Percentiles rank a stretch among this genome's conserved stretches.
Evolutionary conservation across 2,888 invertebrate species (phyloP).

Genomic region (Patella depressa): DNA sequence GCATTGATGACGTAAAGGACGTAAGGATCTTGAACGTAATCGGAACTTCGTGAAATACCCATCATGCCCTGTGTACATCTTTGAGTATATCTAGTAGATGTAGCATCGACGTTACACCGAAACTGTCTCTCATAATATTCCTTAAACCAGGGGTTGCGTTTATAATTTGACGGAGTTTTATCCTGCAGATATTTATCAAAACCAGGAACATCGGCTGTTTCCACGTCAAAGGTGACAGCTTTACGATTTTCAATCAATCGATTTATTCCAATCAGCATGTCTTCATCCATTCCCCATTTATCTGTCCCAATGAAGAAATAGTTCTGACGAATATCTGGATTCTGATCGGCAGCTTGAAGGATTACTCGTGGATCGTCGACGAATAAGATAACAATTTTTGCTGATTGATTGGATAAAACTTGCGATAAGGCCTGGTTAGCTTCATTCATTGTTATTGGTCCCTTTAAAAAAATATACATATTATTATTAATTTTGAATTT

Average conservation of each 20-base stretch:
- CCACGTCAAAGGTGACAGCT: slow-evolving; percentile 61
- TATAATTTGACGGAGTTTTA: slow-evolving; percentile 58
- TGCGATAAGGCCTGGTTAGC: slow-evolving; percentile 40
- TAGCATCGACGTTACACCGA: slow-evolving; percentile 23
- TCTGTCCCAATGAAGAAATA: slow-evolving; percentile 64
- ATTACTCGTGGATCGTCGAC: slow-evolving; percentile 55
- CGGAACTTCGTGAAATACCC: slow-evolving; percentile 51
- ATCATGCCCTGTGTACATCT: slow-evolving; percentile 36
- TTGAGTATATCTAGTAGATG: slow-evolving; percentile 24
- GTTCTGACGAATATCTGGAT: slow-evolving; percentile 28
- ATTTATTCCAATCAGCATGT: slow-evolving; percentile 40
- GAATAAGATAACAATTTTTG: slow-evolving; percentile 57
- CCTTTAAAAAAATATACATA: slow-evolving; percentile 15
- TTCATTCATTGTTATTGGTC: slow-evolving; percentile 39
- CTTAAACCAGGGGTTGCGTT: slow-evolving; percentile 72
- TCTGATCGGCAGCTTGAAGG: slow-evolving; percentile 48
- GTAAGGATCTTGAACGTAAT: slow-evolving; percentile 64
- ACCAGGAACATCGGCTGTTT: slow-evolving; percentile 63
- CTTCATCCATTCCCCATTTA: slow-evolving; percentile 59
- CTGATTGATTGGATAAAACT: slow-evolving; percentile 39
- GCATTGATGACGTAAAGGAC: slow-evolving; percentile 67
- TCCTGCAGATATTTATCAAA: slow-evolving; percentile 63
- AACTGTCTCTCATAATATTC: slow-evolving; percentile 69
- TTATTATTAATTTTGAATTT: no score
- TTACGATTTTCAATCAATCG: slow-evolving; percentile 29